A percentile compares a stretch with the other conserved stretches of the same genome.
Evolutionary conservation across 2,888 invertebrate genomes (phyloP).

Genomic region (Gryllus longicercus): DNA sequence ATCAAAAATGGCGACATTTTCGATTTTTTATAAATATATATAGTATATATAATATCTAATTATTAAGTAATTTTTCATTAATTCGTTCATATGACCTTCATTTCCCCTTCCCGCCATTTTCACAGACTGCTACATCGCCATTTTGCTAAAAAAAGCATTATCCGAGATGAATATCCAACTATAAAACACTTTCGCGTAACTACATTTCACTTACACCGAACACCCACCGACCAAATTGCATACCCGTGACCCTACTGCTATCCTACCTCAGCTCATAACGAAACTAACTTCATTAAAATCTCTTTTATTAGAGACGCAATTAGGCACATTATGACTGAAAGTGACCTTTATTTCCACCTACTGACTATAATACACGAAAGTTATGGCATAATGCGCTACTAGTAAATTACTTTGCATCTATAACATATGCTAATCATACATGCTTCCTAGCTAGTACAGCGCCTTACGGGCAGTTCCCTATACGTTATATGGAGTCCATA

Average conservation of each 20-base stretch:
- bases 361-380: background rate
- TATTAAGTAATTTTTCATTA: conserved; percentile 30
- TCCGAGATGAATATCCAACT: conserved; percentile 20
- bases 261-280: background rate
- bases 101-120: conserved; percentile 40
- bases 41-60: background rate
- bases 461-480: background rate
- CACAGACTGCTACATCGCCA: conserved; percentile 37
- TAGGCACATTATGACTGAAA: conserved; percentile 40
- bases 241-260: conserved; percentile 17
- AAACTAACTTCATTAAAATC: conserved; percentile 33
- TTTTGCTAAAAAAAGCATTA: conserved; percentile 37
- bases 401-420: background rate
- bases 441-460: background rate
- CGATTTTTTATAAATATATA: no score
- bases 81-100: conserved; percentile 39
- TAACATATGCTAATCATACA: background rate
- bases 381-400: background rate
- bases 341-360: conserved; percentile 37
- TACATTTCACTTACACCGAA: conserved; percentile 32
- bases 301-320: conserved; percentile 38
- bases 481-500: conserved; percentile 49
- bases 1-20: no score
- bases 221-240: conserved; percentile 1
- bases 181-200: conserved; percentile 28